Evolutionary conservation across 2,113 vertebrate genomes (phyloP).

Genomic region (Oophaga pumilio): DNA sequence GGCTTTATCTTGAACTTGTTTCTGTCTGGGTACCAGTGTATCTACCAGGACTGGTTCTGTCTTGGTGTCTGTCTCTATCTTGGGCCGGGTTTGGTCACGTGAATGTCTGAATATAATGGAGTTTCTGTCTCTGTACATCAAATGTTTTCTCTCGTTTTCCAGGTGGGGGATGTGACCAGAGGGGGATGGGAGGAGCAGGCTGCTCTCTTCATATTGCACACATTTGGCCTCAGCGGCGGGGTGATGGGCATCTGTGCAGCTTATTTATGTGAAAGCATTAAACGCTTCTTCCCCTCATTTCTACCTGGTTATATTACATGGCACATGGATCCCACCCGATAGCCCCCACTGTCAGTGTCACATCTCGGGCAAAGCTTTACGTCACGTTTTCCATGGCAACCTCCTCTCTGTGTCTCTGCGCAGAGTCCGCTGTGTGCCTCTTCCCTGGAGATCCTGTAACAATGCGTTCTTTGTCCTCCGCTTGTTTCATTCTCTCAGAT

Average conservation of each 20-base stretch:
- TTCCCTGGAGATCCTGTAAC: constrained; percentile 18
- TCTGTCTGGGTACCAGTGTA: too few species aligned
- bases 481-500: background rate
- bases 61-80: too few species aligned
- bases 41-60: too few species aligned
- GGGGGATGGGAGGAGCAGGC: background rate
- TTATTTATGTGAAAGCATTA: too few species aligned
- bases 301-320: background rate
- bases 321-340: background rate
- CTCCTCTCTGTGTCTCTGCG: background rate
- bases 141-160: too few species aligned
- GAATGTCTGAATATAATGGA: too few species aligned
- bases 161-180: constrained; percentile 5
- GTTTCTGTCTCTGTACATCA: too few species aligned
- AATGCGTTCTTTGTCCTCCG: constrained; percentile 35
- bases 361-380: constrained; percentile 14
- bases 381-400: constrained; percentile 44
- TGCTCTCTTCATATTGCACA: background rate
- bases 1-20: too few species aligned
- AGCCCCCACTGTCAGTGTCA: constrained; percentile 15
- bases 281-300: background rate
- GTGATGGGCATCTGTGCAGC: background rate
- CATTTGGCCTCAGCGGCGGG: background rate
- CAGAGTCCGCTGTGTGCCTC: background rate
- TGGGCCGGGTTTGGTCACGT: too few species aligned